Evolutionary conservation across 2,888 invertebrate genomes (phyloP).

Genomic region (Caprella mutica): DNA sequence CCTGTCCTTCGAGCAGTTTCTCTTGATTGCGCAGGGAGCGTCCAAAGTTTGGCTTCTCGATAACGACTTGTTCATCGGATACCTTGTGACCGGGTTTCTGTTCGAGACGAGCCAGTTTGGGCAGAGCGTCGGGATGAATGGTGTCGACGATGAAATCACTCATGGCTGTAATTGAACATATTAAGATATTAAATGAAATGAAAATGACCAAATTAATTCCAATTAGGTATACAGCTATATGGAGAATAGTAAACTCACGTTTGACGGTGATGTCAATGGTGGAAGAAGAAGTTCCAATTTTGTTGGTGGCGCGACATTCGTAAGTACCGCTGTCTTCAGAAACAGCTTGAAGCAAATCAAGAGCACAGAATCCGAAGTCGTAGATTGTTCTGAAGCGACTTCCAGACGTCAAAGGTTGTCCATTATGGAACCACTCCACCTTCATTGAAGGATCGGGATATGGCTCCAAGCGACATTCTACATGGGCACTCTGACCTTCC

Average conservation of each 20-base stretch:
- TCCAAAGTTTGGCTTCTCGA: constrained; percentile 81
- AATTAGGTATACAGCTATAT: not conserved
- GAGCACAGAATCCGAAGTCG: constrained; percentile 92
- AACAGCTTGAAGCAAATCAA: constrained; percentile 87
- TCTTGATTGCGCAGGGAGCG: constrained; percentile 72
- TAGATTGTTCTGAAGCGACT: constrained; percentile 59
- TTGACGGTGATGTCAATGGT: constrained; percentile 29
- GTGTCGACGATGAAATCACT: constrained; percentile 33
- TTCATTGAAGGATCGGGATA: constrained; percentile 79
- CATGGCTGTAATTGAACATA: constrained; percentile 21
- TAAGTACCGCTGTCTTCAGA: constrained; percentile 90
- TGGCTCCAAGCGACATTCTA: constrained; percentile 84
- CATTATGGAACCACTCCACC: constrained; percentile 89
- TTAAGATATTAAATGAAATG: not conserved
- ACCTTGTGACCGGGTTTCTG: constrained; percentile 37
- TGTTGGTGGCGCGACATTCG: constrained; percentile 74
- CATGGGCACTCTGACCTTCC: constrained; percentile 74
- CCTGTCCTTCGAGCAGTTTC: constrained; percentile 66
- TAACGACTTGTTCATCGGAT: constrained; percentile 51
- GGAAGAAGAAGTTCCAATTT: constrained; percentile 58
- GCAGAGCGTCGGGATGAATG: constrained; percentile 34
- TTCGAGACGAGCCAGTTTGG: constrained; percentile 47
- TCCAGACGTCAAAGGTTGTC: constrained; percentile 71
- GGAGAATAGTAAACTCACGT: constrained; percentile 17
- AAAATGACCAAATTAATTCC: not conserved